Conservation (phyloP, 2,113 vertebrate genomes). For the Spheniscus mendiculus region DNA sequence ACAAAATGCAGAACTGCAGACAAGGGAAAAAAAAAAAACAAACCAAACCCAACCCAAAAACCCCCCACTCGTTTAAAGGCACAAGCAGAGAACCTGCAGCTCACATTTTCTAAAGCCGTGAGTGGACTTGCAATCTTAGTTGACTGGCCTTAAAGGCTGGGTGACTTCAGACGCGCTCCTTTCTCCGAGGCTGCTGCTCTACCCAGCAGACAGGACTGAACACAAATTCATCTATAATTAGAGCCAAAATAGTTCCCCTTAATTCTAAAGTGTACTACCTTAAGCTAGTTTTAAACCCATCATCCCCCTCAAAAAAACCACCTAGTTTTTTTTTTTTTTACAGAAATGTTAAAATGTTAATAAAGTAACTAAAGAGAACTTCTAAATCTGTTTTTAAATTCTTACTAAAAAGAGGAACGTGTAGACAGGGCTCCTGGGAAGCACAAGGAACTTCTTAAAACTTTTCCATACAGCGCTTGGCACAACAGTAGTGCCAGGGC, state of each 20-base stretch:
- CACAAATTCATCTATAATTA: background rate
- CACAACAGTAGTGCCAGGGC: background rate
- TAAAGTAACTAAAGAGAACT: background rate
- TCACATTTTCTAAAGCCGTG: background rate
- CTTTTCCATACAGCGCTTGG: background rate
- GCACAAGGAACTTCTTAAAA: background rate
- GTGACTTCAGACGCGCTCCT: background rate
- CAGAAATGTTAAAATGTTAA: background rate
- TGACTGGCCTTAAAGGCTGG: background rate
- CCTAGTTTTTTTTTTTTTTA: background rate
- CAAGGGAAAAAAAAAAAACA: fast-evolving
- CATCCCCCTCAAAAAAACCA: background rate
- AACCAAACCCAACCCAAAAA: background rate
- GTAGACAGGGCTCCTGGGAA: background rate
- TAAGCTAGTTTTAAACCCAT: background rate
- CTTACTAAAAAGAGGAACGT: background rate
- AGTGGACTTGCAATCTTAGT: background rate
- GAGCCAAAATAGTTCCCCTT: background rate
- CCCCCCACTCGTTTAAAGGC: fast-evolving
- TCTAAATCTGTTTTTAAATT: background rate
- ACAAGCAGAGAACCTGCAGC: background rate
- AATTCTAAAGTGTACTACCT: background rate
- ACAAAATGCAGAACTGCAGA: background rate
- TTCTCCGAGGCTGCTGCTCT: background rate
- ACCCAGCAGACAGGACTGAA: background rate